Conservation (phyloP, 2,888 invertebrate species). For the Luperina nickerlii region DNA sequence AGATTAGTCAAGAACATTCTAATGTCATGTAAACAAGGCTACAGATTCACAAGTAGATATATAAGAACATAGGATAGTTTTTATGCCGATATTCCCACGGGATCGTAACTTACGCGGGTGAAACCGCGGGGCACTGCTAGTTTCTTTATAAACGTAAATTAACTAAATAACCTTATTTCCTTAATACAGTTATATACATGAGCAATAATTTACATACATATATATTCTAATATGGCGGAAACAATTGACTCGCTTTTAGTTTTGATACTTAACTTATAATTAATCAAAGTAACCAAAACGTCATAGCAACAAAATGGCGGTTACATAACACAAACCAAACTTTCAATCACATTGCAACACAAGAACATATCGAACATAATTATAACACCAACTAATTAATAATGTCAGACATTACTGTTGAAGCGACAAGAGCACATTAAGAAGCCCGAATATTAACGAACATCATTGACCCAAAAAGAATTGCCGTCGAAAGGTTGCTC, state of each 20-base stretch:
- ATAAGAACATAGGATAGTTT: neutral
- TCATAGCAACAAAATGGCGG: neutral
- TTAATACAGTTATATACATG: too few relatives aligned
- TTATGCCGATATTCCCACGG: too few relatives aligned
- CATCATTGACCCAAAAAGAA: constrained; percentile 82
- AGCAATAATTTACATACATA: too few relatives aligned
- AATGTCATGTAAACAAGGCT: neutral
- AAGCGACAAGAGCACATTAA: constrained; percentile 73
- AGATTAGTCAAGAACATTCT: neutral
- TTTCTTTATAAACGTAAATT: too few relatives aligned
- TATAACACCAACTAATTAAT: constrained; percentile 76
- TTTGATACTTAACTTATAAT: neutral
- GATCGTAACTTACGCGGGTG: too few relatives aligned
- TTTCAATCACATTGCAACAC: constrained; percentile 63
- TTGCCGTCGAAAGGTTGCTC: constrained; percentile 69
- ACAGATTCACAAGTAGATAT: neutral
- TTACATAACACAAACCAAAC: constrained; percentile 21
- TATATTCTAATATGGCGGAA: neutral
- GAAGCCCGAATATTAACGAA: constrained; percentile 75
- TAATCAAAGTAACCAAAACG: neutral
- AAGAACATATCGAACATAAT: constrained; percentile 67
- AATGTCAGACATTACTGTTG: constrained; percentile 67
- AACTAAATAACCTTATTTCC: too few relatives aligned
- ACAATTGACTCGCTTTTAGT: neutral
- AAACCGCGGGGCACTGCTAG: too few relatives aligned